Evolutionary conservation across 37 sponge, comb jelly and placozoan genomes (phyloP).

Genomic region (Hormiphora californensis): DNA sequence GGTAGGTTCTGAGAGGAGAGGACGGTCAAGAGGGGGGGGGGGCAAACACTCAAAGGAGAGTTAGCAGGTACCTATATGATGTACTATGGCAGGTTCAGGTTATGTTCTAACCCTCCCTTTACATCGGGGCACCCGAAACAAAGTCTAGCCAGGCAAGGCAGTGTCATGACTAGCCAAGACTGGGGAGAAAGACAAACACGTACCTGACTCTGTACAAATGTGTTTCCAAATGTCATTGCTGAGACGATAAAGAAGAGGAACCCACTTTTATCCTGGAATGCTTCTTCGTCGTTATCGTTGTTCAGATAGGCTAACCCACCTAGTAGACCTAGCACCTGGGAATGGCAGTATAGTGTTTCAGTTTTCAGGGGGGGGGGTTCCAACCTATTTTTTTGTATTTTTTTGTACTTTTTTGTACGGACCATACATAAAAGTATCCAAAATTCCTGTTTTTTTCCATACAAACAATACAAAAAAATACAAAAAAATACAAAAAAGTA

Average conservation of each 20-base stretch:
- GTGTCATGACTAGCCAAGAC: not conserved
- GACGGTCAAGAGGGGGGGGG: no score
- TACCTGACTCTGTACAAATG: not conserved
- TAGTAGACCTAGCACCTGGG: not conserved
- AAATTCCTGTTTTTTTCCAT: no score
- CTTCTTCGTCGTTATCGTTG: not conserved
- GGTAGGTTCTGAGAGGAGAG: not conserved
- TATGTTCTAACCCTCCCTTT: no score
- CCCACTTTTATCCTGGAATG: not conserved
- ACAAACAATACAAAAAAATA: no score
- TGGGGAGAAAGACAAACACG: not conserved
- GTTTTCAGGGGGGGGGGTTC: not conserved
- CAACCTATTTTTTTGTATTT: not conserved
- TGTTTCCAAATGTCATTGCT: not conserved
- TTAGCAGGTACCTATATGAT: no score
- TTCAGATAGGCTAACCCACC: not conserved
- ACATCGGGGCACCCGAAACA: not conserved
- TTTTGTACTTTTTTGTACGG: not conserved
- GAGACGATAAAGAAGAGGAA: not conserved
- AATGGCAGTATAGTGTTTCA: not conserved
- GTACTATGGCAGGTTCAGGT: no score
- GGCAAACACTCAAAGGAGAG: no score
- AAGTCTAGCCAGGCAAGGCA: not conserved
- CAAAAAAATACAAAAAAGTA: no score
- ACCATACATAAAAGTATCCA: no score